Base-by-base conservation (phyloP, 2,888 invertebrate species). In the Archips crataeganus region DNA sequence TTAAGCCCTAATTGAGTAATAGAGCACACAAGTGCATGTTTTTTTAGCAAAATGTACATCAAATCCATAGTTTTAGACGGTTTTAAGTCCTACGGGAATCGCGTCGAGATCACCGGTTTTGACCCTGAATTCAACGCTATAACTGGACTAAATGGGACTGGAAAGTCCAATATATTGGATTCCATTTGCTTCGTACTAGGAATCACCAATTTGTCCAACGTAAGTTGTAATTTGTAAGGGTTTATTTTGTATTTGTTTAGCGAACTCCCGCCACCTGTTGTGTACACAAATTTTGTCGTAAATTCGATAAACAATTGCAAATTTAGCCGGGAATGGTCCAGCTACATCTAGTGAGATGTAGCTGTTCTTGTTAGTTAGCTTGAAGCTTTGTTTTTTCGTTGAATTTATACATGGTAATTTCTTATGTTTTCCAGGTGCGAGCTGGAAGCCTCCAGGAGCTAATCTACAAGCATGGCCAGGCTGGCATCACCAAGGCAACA, bases 141-240 rank as follows among this genome's bases (percentile, higher is more conserved):
- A 70, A 99, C 99, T 13, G 99, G 99, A 0, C 93, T 99, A 63
- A 99, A 99, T 91, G 99, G 99, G 8, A 98, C 98, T 78, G 99
- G 99, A 49, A 99, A 99, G 92, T 99, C 99, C 0, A 99, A 99
- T 86, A 98, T 99, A 85, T 95, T 99, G 75, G 99, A 99, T 94
- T 96, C 98, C 0, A 99, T 99, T 89, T 99, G 99, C 89, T 99
- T 99, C 89, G 97, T 99, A 8, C 94, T 99, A 39, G 99, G 99
- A 70, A 99, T 99, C 69, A 96, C 97, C 23, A 99, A 99, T 90
- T 95, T 99, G 77, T 96, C 96, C 2, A 98, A 98, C 90, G 99
- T 98, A 95, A 96, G 95, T 92, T 75, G n/a, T 42, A 2, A 6
- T n/a, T 71, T 61, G 51, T 2, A 23, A 11, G 61, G 15, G 39